Evolutionary conservation across 2,888 invertebrate genomes (phyloP).

Genomic region (Philonicus albiceps): DNA sequence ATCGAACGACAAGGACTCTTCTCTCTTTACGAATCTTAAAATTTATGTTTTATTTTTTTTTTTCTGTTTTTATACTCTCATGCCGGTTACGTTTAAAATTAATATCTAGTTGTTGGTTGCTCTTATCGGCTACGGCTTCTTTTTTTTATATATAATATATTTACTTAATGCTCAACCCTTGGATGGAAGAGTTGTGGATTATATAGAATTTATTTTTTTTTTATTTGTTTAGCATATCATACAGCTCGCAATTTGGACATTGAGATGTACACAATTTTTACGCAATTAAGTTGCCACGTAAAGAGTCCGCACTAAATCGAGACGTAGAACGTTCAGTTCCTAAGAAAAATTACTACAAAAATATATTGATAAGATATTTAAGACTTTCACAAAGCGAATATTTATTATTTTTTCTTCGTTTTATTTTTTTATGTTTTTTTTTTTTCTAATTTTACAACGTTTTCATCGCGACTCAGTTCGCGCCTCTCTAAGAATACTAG

Average conservation of each 20-base stretch:
- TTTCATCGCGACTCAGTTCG: background rate
- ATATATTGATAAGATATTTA: conserved; percentile 32
- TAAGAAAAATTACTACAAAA: conserved; percentile 30
- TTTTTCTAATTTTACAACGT: conserved; percentile 3
- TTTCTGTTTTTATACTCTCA: background rate
- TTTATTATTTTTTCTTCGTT: background rate
- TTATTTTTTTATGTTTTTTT: background rate
- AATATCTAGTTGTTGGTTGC: conserved; percentile 32
- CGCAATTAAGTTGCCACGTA: conserved; percentile 30
- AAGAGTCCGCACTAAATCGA: conserved; percentile 22
- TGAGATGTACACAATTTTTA: conserved; percentile 32
- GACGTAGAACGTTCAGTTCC: conserved; percentile 9
- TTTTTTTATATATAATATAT: conserved; percentile 4
- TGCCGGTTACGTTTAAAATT: conserved; percentile 25
- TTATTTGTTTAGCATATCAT: background rate
- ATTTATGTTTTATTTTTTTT: background rate
- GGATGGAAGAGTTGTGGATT: conserved; percentile 35
- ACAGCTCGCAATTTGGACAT: conserved; percentile 36
- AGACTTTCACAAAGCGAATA: conserved; percentile 38
- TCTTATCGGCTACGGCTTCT: background rate
- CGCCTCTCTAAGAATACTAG: conserved; percentile 26
- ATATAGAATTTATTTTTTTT: background rate
- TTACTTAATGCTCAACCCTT: conserved; percentile 13
- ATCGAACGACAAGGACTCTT: conserved; percentile 33
- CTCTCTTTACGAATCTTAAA: background rate